Conservation (phyloP, 2,113 vertebrate genomes). For the Sitta europaea region DNA sequence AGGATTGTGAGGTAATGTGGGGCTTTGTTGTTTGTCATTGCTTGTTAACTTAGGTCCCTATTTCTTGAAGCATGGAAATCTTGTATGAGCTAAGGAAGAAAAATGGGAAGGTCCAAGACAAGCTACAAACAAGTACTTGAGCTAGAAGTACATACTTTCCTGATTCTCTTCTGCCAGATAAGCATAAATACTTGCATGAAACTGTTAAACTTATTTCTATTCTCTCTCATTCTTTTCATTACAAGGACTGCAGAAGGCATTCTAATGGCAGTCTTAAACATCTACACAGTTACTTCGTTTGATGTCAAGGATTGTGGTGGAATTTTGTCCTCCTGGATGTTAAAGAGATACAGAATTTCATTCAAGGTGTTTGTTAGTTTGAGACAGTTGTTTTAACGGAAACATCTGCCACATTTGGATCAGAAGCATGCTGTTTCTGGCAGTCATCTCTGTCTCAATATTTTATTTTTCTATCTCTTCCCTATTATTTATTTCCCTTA, state of each 20-base stretch:
- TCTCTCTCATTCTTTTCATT: background rate
- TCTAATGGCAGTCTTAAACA: background rate
- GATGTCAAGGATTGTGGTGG: background rate
- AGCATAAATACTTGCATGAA: background rate
- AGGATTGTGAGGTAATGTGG: background rate
- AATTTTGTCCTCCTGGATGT: background rate
- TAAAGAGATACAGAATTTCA: background rate
- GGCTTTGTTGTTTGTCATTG: background rate
- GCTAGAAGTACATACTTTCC: slow-evolving; percentile 65
- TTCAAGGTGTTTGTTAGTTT: background rate
- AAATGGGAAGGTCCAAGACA: slow-evolving; percentile 31
- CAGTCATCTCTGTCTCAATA: background rate
- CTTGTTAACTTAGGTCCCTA: slow-evolving; percentile 38
- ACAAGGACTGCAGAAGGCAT: background rate
- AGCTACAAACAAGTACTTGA: slow-evolving; percentile 59
- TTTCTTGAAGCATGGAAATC: slow-evolving; percentile 73
- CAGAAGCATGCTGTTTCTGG: background rate
- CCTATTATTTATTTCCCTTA: background rate
- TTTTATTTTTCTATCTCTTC: background rate
- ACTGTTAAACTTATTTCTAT: background rate
- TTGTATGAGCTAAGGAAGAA: slow-evolving; percentile 72
- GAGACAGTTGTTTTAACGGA: background rate
- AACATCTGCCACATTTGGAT: background rate
- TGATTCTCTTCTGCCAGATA: slow-evolving; percentile 76
- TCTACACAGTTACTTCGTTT: background rate